Evolutionary conservation across 2,888 invertebrate genomes (phyloP).

Genomic region (Patella depressa): DNA sequence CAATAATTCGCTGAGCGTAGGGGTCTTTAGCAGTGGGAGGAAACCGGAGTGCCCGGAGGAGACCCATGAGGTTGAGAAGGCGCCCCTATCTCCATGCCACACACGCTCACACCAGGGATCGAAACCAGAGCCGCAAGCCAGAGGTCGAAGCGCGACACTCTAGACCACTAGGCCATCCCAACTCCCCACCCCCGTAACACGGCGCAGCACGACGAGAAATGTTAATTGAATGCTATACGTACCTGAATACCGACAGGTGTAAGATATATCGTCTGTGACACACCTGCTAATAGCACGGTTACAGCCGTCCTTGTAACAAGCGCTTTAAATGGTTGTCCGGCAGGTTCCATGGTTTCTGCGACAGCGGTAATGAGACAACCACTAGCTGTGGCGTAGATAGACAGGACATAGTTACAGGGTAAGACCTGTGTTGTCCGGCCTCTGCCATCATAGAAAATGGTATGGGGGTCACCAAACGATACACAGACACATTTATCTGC

Average conservation of each 20-base stretch:
- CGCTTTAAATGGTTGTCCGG: background rate
- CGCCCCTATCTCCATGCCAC: too few relatives aligned
- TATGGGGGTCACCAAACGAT: background rate
- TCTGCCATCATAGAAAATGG: background rate
- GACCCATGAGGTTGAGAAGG: too few relatives aligned
- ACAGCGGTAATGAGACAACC: background rate
- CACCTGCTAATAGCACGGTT: background rate
- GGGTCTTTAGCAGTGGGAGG: too few relatives aligned
- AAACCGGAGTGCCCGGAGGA: too few relatives aligned
- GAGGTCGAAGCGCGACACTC: too few relatives aligned
- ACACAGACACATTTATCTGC: background rate
- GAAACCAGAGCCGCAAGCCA: too few relatives aligned
- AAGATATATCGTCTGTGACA: background rate
- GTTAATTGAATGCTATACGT: background rate
- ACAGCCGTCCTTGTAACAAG: background rate
- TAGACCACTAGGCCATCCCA: too few relatives aligned
- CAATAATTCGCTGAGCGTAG: too few relatives aligned
- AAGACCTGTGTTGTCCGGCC: background rate
- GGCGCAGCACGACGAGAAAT: too few relatives aligned
- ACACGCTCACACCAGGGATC: too few relatives aligned
- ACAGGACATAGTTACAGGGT: background rate
- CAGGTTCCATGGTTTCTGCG: background rate
- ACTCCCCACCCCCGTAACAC: too few relatives aligned
- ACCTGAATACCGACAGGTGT: background rate
- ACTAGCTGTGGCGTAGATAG: background rate